These are phyloP conservation scores for Cyprichromis sp. DNA, from an alignment of 2,113 vertebrate genomes.

Conservation along the genomic window DNA sequence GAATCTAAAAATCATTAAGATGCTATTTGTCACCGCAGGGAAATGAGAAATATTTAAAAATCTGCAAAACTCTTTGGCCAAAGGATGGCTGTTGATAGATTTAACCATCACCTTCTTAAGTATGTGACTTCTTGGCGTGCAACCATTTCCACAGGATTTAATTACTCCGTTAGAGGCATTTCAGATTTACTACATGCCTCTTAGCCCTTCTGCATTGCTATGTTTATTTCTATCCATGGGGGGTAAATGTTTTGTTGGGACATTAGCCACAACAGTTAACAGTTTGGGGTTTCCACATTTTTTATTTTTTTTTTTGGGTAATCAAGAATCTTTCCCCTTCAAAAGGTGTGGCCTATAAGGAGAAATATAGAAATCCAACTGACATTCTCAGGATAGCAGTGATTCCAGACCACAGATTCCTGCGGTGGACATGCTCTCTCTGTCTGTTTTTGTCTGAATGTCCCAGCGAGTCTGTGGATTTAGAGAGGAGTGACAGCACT, in stretches of 20 bases:
- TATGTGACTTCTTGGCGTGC: neutral
- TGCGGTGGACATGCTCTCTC: conserved; percentile 53
- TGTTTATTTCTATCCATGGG: conserved; percentile 40
- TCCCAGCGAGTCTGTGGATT: conserved; percentile 48
- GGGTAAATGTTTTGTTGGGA: conserved; percentile 52
- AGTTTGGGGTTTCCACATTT: conserved; percentile 11
- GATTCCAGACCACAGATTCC: conserved; percentile 72
- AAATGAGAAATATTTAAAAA: conserved; percentile 27
- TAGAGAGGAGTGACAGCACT: conserved; percentile 53
- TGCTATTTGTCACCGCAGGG: conserved; percentile 8
- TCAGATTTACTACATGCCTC: conserved; percentile 25
- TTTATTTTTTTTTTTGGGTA: neutral
- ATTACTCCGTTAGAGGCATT: conserved; percentile 23
- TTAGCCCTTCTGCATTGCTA: neutral
- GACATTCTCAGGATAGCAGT: conserved; percentile 62
- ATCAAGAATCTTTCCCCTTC: conserved; percentile 8
- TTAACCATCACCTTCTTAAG: neutral
- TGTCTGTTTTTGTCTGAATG: conserved; percentile 55
- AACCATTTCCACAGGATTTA: conserved; percentile 24
- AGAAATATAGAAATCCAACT: conserved; percentile 46
- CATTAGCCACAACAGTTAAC: conserved; percentile 32
- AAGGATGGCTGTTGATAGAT: conserved; percentile 8
- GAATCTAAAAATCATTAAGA: conserved; percentile 11
- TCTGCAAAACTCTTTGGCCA: neutral
- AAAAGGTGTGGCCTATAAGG: conserved; percentile 17